phyloP scores from a whole-genome alignment of 2,797 vertebrate genomes.

The Monodelphis domestica region DNA sequence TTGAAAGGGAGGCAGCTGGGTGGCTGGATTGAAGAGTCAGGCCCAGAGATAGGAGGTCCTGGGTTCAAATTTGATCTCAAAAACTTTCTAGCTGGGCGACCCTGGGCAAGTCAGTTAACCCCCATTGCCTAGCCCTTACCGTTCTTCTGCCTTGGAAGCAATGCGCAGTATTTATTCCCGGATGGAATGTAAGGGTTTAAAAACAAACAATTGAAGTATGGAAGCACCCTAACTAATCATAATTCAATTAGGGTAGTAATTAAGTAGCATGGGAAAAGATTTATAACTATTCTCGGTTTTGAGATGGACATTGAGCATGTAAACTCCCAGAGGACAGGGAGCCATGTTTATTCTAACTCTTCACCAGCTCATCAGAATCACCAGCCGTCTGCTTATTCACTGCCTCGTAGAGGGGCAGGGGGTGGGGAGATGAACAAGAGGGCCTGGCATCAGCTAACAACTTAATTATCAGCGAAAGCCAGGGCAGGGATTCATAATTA shows the following conservation, averaged over 20 bases:
- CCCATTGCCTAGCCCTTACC: no score
- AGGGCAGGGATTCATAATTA: conserved; percentile 22
- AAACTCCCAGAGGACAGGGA: not conserved
- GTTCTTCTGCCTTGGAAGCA: no score
- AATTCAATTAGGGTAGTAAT: not conserved
- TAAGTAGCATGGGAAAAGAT: not conserved
- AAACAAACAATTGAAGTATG: not conserved
- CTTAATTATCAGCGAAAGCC: conserved; percentile 41
- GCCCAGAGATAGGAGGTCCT: no score
- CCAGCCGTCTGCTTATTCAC: conserved; percentile 6
- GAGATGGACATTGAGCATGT: conserved; percentile 26
- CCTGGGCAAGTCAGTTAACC: no score
- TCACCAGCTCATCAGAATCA: not conserved
- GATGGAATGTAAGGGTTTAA: no score
- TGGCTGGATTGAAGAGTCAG: no score
- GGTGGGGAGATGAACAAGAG: conserved; percentile 24
- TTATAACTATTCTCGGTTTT: not conserved
- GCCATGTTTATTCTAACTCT: conserved; percentile 11
- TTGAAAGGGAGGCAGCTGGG: no score
- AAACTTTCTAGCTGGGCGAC: no score
- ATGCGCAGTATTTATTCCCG: no score
- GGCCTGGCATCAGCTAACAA: conserved; percentile 38
- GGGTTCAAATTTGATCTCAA: no score
- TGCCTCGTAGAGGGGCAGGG: not conserved
- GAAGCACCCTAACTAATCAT: not conserved